These are phyloP conservation scores for Enhydra lutris DNA, from an alignment of 2,113 vertebrate genomes.

Conservation along the genomic window DNA sequence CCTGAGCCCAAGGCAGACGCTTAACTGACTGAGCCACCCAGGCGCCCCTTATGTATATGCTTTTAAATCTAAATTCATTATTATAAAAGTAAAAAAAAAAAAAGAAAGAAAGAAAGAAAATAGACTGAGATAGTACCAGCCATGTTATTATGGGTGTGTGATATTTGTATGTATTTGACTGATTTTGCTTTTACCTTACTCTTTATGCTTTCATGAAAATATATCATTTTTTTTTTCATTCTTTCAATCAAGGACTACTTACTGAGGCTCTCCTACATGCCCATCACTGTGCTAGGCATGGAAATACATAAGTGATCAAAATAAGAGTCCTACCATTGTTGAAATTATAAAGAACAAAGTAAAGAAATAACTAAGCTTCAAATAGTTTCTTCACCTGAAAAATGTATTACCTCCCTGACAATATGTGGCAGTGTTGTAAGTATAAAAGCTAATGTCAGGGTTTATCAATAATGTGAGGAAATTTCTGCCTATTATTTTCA, in stretches of 20 bases:
- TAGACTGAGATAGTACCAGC: neutral
- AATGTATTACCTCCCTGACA: neutral
- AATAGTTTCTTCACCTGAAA: neutral
- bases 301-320: neutral
- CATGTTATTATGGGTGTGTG: neutral
- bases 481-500: neutral
- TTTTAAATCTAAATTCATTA: conserved; percentile 38
- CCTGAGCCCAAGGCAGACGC: neutral
- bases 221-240: neutral
- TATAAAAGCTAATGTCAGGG: neutral
- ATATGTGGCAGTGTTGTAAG: neutral
- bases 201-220: neutral
- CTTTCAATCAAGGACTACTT: neutral
- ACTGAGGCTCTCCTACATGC: neutral
- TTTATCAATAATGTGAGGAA: neutral
- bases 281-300: neutral
- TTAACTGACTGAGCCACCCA: neutral
- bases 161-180: neutral
- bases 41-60: neutral
- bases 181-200: neutral
- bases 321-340: neutral
- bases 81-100: conserved; percentile 9
- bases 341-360: neutral
- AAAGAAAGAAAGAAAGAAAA: neutral
- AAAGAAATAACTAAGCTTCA: conserved; percentile 14